Percentiles rank a stretch among this genome's conserved stretches.
phyloP scores from a whole-genome alignment of 2,113 vertebrate genomes.

The human (Homo sapiens) region GRCh38 chr5:77625501-77626000 shows the following conservation, averaged over 20 bases:
- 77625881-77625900: slow-evolving; percentile 88
- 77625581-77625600: slow-evolving; percentile 82
- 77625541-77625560: slow-evolving; percentile 76
- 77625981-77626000: slow-evolving; percentile 85
- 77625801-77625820: slow-evolving; percentile 87
- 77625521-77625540: slow-evolving; percentile 65
- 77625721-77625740: slow-evolving; percentile 86
- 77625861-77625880: slow-evolving; percentile 87
- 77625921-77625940: slow-evolving; percentile 87
- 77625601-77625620: slow-evolving; percentile 85
- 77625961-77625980: slow-evolving; percentile 87
- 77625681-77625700: slow-evolving; percentile 82
- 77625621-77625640: slow-evolving; percentile 78
- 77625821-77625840: slow-evolving; percentile 85
- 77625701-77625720: slow-evolving; percentile 87
- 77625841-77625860: slow-evolving; percentile 87
- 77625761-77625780: slow-evolving; percentile 88
- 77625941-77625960: slow-evolving; percentile 87
- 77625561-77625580: slow-evolving; percentile 75
- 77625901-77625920: slow-evolving; percentile 86
- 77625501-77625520: slow-evolving; percentile 50
- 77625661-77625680: slow-evolving; percentile 79
- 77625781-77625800: slow-evolving; percentile 87
- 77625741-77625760: slow-evolving; percentile 89
- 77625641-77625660: slow-evolving; percentile 81